phyloP scores from a whole-genome alignment of 2,113 vertebrate genomes.

The Typhlomys cinereus region DNA sequence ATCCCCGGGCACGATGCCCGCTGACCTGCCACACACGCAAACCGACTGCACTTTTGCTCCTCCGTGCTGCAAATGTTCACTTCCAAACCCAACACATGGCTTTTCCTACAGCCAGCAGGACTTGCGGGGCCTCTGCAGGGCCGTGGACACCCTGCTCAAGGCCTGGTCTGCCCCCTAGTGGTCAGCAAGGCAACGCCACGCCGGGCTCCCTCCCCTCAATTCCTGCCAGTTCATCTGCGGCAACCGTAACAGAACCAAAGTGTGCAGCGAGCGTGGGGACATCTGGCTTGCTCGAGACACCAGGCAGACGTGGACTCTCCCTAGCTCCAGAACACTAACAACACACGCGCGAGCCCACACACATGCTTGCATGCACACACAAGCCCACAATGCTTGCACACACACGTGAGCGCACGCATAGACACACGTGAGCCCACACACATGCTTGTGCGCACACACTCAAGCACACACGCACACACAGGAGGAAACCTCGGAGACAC shows the following conservation, averaged over 20 bases:
- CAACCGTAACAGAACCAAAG: background rate
- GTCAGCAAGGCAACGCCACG: fast-evolving
- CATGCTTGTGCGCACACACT: too few relatives aligned
- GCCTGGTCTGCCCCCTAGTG: background rate
- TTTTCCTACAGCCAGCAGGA: background rate
- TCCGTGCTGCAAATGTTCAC: too few relatives aligned
- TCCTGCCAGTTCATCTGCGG: background rate
- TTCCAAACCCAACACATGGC: background rate
- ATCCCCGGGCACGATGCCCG: background rate
- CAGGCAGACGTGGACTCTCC: fast-evolving
- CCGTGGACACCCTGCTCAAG: background rate
- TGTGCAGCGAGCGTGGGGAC: fast-evolving
- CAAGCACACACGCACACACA: too few relatives aligned
- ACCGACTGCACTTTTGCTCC: fast-evolving
- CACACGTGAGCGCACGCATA: too few relatives aligned
- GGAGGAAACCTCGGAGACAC: too few relatives aligned
- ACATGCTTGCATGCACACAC: too few relatives aligned
- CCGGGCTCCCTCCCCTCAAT: background rate
- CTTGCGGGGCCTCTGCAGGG: background rate
- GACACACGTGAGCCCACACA: too few relatives aligned
- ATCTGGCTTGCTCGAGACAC: fast-evolving
- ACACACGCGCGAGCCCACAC: too few relatives aligned
- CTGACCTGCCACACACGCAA: background rate
- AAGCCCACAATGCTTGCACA: too few relatives aligned
- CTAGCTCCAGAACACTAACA: background rate